Base-by-base conservation (phyloP, 2,797 vertebrate species). In the Falco biarmicus region DNA sequence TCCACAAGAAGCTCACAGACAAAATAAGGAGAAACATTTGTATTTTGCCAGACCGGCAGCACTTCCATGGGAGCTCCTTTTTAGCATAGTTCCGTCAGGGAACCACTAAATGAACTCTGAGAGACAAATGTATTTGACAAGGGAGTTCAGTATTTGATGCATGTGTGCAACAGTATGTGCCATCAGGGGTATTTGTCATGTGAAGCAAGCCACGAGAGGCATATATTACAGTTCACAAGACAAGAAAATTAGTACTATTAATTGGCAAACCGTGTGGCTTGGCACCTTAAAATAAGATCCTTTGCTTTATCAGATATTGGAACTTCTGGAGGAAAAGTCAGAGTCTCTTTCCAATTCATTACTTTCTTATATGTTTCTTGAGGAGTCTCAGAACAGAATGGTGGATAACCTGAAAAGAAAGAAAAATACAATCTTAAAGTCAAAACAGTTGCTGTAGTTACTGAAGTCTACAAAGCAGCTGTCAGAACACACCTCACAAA, bases 281-380 rank as follows among this genome's bases (percentile, higher is more conserved):
- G 61, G 92, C 98, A 98, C 99, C 99, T 99, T 98, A 99, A 98
- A 97, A 99, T 99, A 73, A 99, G 98, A 95, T 99, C 99, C 98
- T 99, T 99, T 85, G 99, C 99, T 98, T 99, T 99, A 97, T 99
- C 99, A 32, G 99, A 99, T 95, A 99, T 99, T 15, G 99, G 99
- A 95, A 99, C 99, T 97, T 99, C 99, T 32, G 99, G 99, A 73
- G 99, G 99, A 94, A 99, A 99, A 22, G 97, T 99, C 53, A 99
- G 97, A 2, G 99, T 99, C 97, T 99, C 99, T 96, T 99, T 98
- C 99, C 99, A 99, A 96, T 99, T 99, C 99, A 99, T 99, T 92
- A 99, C 99, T 92, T 99, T 99, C 96, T 99, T 99, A 34, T 99
- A 99, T 0, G 99, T 99, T 97, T 99, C 99, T 95, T 99, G 99